Evolutionary conservation across 2,888 invertebrate genomes (phyloP).

Genomic region (Drosophila fulvimacula): DNA sequence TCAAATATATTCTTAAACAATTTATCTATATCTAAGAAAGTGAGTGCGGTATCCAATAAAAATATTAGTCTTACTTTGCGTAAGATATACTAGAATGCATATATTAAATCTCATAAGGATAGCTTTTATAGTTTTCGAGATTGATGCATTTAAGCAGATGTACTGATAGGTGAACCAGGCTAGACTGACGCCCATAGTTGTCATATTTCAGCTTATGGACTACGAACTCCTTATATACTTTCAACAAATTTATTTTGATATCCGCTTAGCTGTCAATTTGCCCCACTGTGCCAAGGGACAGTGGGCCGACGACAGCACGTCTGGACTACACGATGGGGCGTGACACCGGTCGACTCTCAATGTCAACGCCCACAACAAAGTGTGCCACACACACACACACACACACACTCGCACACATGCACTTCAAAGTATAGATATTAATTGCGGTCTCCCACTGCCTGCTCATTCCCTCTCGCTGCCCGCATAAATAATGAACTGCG

Average conservation of each 20-base stretch:
- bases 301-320: constrained; percentile 42
- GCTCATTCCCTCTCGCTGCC: neutral
- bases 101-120: neutral
- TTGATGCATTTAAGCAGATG: neutral
- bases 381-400: constrained; percentile 39
- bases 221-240: no score
- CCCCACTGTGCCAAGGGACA: constrained; percentile 26
- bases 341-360: constrained; percentile 53
- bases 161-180: neutral
- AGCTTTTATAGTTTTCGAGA: neutral
- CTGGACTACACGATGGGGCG: constrained; percentile 42
- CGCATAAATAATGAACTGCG: constrained; percentile 22
- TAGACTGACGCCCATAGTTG: neutral
- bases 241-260: neutral
- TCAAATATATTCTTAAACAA: neutral
- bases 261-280: neutral
- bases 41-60: neutral
- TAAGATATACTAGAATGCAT: no score
- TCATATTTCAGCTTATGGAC: neutral
- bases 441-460: constrained; percentile 7
- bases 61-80: neutral
- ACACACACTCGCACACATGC: constrained; percentile 3
- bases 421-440: constrained; percentile 27
- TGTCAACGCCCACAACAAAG: constrained; percentile 70
- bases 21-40: neutral